These are phyloP conservation scores for Anarrhichthys ocellatus DNA, from an alignment of 2,113 vertebrate species.

Conservation along the genomic window DNA sequence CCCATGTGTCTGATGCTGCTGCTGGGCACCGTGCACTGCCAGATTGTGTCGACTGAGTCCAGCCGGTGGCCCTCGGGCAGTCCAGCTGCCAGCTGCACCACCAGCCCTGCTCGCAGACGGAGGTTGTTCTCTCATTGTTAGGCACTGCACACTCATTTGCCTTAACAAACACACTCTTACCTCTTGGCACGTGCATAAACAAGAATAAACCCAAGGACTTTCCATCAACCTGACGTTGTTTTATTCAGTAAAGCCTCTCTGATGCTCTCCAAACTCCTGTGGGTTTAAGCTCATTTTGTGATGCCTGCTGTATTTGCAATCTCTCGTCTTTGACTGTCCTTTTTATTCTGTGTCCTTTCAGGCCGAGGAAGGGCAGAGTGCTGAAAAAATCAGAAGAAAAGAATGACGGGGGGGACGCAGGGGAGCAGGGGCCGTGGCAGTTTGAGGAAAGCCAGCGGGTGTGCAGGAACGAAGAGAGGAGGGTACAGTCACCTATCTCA, in stretches of 20 bases:
- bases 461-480: slow-evolving; percentile 63
- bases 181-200: slow-evolving; percentile 29
- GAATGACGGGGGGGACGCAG: slow-evolving; percentile 44
- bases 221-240: background rate
- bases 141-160: slow-evolving; percentile 34
- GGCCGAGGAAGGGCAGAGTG: slow-evolving; percentile 81
- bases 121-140: slow-evolving; percentile 83
- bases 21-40: slow-evolving; percentile 98
- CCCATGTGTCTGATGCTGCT: slow-evolving; percentile 97
- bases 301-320: background rate
- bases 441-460: slow-evolving; percentile 67
- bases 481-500: slow-evolving; percentile 62
- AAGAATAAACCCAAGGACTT: background rate
- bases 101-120: slow-evolving; percentile 86
- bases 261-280: background rate
- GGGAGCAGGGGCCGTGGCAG: slow-evolving; percentile 56
- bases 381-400: slow-evolving; percentile 73
- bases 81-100: slow-evolving; percentile 73
- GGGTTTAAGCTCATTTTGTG: background rate
- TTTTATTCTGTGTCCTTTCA: slow-evolving; percentile 40
- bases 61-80: slow-evolving; percentile 77
- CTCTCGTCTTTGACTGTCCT: background rate
- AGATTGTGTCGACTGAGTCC: slow-evolving; percentile 95
- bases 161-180: slow-evolving; percentile 31
- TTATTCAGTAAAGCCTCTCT: background rate